A percentile compares a stretch with the other conserved stretches of the same genome.
phyloP scores from a whole-genome alignment of 2,113 vertebrate species.

The Oreotrochilus melanogaster region DNA sequence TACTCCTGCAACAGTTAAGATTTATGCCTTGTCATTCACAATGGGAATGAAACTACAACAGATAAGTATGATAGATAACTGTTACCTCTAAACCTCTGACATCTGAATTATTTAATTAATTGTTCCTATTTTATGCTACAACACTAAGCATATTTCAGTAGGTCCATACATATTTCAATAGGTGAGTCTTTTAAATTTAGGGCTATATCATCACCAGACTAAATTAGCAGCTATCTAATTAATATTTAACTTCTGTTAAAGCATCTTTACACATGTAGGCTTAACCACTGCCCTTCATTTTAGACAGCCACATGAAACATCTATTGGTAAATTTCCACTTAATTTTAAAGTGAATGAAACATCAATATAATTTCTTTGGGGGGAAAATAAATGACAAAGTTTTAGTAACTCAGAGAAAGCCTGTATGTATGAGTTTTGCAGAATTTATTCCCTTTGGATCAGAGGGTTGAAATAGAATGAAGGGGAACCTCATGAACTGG shows the following conservation, averaged over 20 bases:
- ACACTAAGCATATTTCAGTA: neutral
- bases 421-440: neutral
- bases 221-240: conserved; percentile 29
- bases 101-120: conserved; percentile 45
- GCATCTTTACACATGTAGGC: neutral
- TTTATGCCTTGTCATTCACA: neutral
- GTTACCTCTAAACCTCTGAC: neutral
- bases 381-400: neutral
- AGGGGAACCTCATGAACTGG: neutral
- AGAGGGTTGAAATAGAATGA: neutral
- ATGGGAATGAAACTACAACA: neutral
- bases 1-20: neutral
- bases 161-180: conserved; percentile 35
- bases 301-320: neutral
- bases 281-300: neutral
- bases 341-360: neutral
- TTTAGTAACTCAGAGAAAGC: neutral
- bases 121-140: neutral
- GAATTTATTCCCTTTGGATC: neutral
- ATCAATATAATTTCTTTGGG: neutral
- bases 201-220: neutral
- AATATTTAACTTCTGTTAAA: conserved; percentile 54
- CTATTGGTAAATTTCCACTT: neutral
- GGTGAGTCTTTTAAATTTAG: conserved; percentile 15
- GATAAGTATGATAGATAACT: neutral